Evolutionary conservation across 2,888 invertebrate genomes (phyloP).

Genomic region (Harpalus rufipes): DNA sequence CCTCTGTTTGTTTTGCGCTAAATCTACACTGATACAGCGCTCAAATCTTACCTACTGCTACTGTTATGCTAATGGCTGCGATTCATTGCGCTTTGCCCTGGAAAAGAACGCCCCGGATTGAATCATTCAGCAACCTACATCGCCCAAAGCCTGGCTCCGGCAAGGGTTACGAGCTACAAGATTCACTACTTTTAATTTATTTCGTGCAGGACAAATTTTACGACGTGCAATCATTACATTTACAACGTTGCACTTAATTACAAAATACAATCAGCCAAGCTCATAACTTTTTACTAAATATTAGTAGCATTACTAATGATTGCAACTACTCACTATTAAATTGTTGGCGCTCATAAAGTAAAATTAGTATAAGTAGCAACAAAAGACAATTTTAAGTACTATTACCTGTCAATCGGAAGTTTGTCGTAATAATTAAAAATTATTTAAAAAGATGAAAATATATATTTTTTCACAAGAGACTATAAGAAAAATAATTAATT

Average conservation of each 20-base stretch:
- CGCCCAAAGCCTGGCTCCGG: neutral
- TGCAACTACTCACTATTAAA: no score
- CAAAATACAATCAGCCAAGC: neutral
- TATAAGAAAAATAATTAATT: no score
- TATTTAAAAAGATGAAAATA: no score
- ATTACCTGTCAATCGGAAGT: no score
- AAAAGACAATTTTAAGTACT: no score
- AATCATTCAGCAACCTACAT: constrained; percentile 40
- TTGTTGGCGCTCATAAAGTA: no score
- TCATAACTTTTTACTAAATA: no score
- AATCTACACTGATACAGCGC: constrained; percentile 54
- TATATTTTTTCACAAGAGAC: no score
- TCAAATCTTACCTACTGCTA: constrained; percentile 56
- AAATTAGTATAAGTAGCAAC: no score
- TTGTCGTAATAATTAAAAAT: no score
- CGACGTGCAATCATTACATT: neutral
- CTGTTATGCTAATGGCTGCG: constrained; percentile 51
- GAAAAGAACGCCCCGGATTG: constrained; percentile 49
- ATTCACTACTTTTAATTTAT: constrained; percentile 2
- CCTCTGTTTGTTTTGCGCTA: constrained; percentile 49
- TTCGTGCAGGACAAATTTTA: neutral
- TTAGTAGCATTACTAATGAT: no score
- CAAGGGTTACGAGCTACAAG: constrained; percentile 13
- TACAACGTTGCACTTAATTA: neutral
- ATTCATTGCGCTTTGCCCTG: constrained; percentile 37